These are phyloP conservation scores for Pelosia muscerda DNA, from an alignment of 2,888 invertebrate genomes.

Conservation along the genomic window DNA sequence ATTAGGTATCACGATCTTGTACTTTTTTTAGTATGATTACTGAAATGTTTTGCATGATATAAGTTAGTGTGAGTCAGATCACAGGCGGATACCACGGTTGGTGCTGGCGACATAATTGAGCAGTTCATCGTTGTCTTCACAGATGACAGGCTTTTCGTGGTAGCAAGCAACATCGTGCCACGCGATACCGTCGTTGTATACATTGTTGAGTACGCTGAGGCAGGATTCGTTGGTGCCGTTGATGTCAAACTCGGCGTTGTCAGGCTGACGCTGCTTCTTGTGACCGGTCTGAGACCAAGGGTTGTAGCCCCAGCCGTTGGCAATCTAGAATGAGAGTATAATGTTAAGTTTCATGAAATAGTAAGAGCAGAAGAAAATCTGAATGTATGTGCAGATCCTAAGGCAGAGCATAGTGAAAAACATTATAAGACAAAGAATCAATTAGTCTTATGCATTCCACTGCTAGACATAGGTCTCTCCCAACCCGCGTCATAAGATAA, in stretches of 20 bases:
- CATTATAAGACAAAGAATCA: too few relatives aligned
- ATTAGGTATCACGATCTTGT: conserved; percentile 7
- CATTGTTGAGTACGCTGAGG: conserved; percentile 95
- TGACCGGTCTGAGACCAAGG: conserved; percentile 97
- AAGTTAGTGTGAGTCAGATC: conserved; percentile 66
- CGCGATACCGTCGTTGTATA: conserved; percentile 96
- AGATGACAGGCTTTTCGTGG: conserved; percentile 96
- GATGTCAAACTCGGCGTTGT: conserved; percentile 96
- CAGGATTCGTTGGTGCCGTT: conserved; percentile 96
- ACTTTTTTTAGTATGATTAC: conserved; percentile 28
- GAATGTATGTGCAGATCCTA: not conserved
- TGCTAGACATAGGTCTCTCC: too few relatives aligned
- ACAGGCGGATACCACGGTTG: conserved; percentile 94
- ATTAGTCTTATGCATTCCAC: too few relatives aligned
- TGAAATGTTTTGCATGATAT: conserved; percentile 36
- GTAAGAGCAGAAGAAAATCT: not conserved
- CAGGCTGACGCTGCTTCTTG: conserved; percentile 95
- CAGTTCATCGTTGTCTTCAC: conserved; percentile 96
- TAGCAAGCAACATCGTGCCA: conserved; percentile 98
- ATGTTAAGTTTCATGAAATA: not conserved
- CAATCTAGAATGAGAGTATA: conserved; percentile 70
- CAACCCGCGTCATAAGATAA: too few relatives aligned
- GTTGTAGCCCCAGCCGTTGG: conserved; percentile 92
- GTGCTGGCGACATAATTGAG: conserved; percentile 94
- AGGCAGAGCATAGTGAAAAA: too few relatives aligned